A percentile compares a stretch with the other conserved stretches of the same genome.
Evolutionary conservation across 2,113 vertebrate genomes (phyloP).

Genomic region (Candoia aspera): DNA sequence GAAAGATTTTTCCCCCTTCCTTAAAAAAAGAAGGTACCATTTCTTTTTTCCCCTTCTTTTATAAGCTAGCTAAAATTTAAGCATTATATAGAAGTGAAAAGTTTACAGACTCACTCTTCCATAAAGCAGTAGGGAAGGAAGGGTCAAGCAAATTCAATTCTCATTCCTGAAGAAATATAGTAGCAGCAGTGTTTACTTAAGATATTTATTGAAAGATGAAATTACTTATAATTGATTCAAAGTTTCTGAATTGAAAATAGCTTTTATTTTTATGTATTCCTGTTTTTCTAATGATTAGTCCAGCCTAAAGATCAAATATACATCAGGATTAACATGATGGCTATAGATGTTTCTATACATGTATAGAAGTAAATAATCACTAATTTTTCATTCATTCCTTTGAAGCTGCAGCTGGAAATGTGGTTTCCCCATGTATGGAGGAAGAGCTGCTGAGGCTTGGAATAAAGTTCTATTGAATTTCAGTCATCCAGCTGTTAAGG

Average conservation of each 20-base stretch:
- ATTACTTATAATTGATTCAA: not conserved
- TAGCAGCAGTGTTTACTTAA: not conserved
- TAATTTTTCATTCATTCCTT: conserved; percentile 18
- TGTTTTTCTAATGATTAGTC: not conserved
- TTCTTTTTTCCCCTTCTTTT: not conserved
- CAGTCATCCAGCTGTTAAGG: conserved; percentile 4
- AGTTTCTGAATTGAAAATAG: not conserved
- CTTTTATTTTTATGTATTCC: not conserved
- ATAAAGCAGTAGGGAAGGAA: not conserved
- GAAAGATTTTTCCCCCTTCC: not conserved
- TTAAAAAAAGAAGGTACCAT: not conserved
- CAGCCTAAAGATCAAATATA: not conserved
- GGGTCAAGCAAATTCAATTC: not conserved
- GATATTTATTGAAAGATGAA: not conserved
- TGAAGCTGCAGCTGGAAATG: conserved; percentile 9
- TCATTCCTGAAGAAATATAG: not conserved
- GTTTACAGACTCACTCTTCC: not conserved
- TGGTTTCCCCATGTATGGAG: not conserved
- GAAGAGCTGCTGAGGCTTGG: not conserved
- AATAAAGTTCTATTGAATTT: conserved; percentile 11
- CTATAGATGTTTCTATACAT: not conserved
- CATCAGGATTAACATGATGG: not conserved
- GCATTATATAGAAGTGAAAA: not conserved
- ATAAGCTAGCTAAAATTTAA: not conserved
- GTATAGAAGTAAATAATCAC: not conserved